phyloP scores from a whole-genome alignment of 2,888 invertebrate species.

The Tubiluchus corallicola region DNA sequence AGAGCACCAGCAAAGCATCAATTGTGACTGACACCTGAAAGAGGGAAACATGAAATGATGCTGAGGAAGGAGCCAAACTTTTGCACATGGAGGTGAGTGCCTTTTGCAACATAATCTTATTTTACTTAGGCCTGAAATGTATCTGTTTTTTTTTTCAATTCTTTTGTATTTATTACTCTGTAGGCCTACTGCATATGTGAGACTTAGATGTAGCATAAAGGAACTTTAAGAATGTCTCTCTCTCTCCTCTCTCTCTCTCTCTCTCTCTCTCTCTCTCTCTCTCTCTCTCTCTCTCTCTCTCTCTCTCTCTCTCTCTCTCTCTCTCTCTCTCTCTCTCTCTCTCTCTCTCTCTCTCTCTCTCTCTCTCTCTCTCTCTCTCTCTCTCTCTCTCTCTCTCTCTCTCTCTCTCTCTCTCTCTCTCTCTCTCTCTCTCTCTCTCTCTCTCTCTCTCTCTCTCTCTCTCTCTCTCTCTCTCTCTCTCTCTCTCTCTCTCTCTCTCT shows the following conservation, averaged over 20 bases:
- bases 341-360: conserved; percentile 22
- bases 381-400: conserved; percentile 9
- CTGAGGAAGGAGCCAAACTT: no score
- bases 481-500: conserved; percentile 10
- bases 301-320: conserved; percentile 4
- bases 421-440: conserved; percentile 11
- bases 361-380: neutral
- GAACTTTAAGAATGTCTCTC: no score
- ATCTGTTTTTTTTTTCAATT: no score
- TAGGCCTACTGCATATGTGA: no score
- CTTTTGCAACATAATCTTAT: no score
- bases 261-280: conserved; percentile 11
- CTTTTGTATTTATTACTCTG: no score
- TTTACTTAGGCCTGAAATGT: no score
- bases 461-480: conserved; percentile 9
- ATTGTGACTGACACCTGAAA: no score
- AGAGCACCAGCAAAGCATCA: no score
- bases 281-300: conserved; percentile 6
- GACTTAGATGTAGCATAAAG: no score
- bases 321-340: conserved; percentile 21
- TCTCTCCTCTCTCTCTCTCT: conserved; percentile 6
- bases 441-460: conserved; percentile 11
- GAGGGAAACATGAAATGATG: no score
- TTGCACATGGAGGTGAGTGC: no score
- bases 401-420: conserved; percentile 11